These are phyloP conservation scores for Pogonocichla stellata DNA, from an alignment of 2,113 vertebrate species.

Conservation along the genomic window DNA sequence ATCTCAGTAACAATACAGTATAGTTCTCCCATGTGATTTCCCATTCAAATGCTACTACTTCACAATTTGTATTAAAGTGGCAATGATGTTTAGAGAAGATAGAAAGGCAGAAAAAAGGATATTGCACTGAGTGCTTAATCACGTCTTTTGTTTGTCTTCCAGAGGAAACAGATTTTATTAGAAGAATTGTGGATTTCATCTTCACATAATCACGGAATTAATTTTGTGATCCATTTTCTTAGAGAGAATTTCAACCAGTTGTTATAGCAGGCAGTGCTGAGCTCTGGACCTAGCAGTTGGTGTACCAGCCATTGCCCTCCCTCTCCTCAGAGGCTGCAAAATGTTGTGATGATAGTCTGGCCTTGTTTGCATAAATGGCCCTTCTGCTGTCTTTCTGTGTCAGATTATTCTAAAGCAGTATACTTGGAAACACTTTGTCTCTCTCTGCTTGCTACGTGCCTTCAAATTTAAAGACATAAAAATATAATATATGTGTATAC, in stretches of 20 bases:
- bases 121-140: not conserved
- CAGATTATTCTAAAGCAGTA: not conserved
- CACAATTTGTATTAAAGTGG: not conserved
- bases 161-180: conserved; percentile 1
- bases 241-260: not conserved
- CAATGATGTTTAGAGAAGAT: not conserved
- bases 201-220: not conserved
- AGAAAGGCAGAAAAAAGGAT: not conserved
- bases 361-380: not conserved
- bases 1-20: not conserved
- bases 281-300: not conserved
- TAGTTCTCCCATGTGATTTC: not conserved
- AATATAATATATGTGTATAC: not conserved
- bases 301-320: not conserved
- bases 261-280: not conserved
- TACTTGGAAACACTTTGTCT: not conserved
- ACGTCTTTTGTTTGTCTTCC: not conserved
- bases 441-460: not conserved
- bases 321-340: not conserved
- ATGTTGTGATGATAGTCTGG: not conserved
- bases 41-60: not conserved
- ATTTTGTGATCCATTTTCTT: not conserved
- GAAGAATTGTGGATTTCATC: not conserved
- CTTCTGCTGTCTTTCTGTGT: not conserved
- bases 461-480: not conserved